Base-by-base conservation (phyloP, 2,113 vertebrate genomes). In the Pholis gunnellus region DNA sequence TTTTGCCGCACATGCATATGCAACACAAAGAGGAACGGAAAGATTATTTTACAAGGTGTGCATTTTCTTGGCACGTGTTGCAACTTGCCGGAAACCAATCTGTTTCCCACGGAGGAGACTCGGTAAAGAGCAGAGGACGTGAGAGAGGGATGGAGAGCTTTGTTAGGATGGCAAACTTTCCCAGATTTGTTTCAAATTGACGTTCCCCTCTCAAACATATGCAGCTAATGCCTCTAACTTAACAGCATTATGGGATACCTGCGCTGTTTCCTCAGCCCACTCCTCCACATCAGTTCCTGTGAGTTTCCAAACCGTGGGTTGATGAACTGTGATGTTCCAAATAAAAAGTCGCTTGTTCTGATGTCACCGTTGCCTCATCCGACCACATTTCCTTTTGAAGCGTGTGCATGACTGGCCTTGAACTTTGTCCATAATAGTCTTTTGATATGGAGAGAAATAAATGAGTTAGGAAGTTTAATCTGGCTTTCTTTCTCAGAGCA, bases 351-450 rank as follows among this genome's bases (percentile, higher is more conserved):
- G 1, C 74, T 72, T 76, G 91, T 81, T 91, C 88, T 93, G 90
- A 92, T 89, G 85, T 90, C 91, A 93, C 70, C 52, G 48, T 91
- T 92, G 87, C 89, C 90, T 94, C 87, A 90, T 87, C 76, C 66
- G 44, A 87, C 88, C 87, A 83, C 85, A 81, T 78, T 82, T 87
- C 81, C 68, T 77, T 92, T 92, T 87, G 89, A 92, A 92, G 85
- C 78, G 17, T 56, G n/a, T 38, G 59, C 66, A 83, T 67, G 75
- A 73, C 56, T 9, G 84, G 67, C 70, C 81, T 83, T 91, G 75
- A 92, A 90, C 86, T 76, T 88, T 89, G 67, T 64, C 85, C 79
- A 72, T 72, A 77, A 72, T 87, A 34, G 73, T 73, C 76, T 92
- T 92, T 88, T 92, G 89, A 92, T 91, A 83, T 54, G 74, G n/a